A percentile compares a stretch with the other conserved stretches of the same genome.
These are phyloP conservation scores for Eciton burchellii DNA, from an alignment of 1,140 invertebrate species.

Conservation along the genomic window DNA sequence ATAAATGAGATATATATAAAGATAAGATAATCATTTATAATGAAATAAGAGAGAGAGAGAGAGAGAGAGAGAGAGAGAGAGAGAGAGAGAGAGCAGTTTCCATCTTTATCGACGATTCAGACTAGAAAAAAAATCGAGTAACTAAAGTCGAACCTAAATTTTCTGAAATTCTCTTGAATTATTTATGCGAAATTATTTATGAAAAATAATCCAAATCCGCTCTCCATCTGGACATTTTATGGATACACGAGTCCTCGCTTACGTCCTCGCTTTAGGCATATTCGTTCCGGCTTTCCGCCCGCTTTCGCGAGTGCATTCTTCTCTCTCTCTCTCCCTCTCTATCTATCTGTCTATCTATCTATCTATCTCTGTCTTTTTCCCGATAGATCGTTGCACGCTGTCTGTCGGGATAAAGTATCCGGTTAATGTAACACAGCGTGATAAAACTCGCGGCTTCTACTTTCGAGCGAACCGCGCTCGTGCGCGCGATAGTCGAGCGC, in stretches of 20 bases:
- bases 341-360: no score
- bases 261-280: background rate
- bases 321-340: no score
- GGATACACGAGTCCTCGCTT: background rate
- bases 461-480: conserved; percentile 33
- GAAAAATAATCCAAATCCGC: background rate
- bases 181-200: background rate
- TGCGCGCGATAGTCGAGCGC: conserved; percentile 10
- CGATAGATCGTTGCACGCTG: background rate
- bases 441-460: conserved; percentile 43
- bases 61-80: no score
- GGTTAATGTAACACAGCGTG: conserved; percentile 24
- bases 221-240: no score
- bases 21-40: no score
- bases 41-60: no score
- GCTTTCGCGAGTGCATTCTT: conserved; percentile 31
- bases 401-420: conserved; percentile 6
- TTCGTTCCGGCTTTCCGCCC: background rate
- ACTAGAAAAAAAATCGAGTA: background rate
- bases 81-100: no score
- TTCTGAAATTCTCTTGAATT: background rate
- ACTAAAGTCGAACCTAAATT: background rate
- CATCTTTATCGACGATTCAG: background rate
- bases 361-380: no score
- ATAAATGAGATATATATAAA: no score